Base-by-base conservation (phyloP, 1,140 invertebrate species). In the Drosophila saltans region DNA sequence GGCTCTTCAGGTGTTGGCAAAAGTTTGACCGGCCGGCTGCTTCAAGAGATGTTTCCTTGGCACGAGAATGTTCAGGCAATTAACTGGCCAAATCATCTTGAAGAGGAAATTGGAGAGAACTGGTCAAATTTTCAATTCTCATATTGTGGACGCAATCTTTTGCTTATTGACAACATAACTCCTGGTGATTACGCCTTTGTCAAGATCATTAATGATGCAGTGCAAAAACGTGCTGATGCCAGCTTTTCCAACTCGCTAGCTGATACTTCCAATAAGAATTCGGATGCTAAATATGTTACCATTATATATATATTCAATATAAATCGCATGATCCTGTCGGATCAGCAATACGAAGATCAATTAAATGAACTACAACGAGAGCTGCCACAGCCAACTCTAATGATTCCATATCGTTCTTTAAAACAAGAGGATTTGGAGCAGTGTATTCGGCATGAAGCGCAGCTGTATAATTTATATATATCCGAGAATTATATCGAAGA, bases 1-100 rank as follows among this genome's bases (percentile, higher is more conserved):
- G 82, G 82, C 2, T 59, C 74, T 0, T 73, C 80, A 1, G 82
- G 82, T 2, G 24, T 85, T 10, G 82, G 82, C 6, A 85, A 85
- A 11, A 80, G 66, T 28, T 41, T 83, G 10, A 80, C 80, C 0
- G 41, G 59, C 3, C 66, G 69, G 1, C n/a, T 75, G 11, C 60
- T 85, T 11, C 24, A 26, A 2, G 68, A 82, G 11, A 9, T 58
- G 5, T 85, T 66, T 57, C 80, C 82, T 1, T 85, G 82, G 82
- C 8, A 16, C 2, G 80, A 80, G 30, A 85, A 83, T 26, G 66
- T 80, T 0, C 75, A 75, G 3, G 60, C 39, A 2, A 24, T 80
- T 6, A 65, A 66, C 3, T 80, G 70, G 66, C 68, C 66, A 1
- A 69, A 69, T 24, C 26, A 75, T n/a, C 6, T 66, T 2, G 45